phyloP scores from a whole-genome alignment of 1,140 invertebrate species.

The Drosophila melanogaster region DNA sequence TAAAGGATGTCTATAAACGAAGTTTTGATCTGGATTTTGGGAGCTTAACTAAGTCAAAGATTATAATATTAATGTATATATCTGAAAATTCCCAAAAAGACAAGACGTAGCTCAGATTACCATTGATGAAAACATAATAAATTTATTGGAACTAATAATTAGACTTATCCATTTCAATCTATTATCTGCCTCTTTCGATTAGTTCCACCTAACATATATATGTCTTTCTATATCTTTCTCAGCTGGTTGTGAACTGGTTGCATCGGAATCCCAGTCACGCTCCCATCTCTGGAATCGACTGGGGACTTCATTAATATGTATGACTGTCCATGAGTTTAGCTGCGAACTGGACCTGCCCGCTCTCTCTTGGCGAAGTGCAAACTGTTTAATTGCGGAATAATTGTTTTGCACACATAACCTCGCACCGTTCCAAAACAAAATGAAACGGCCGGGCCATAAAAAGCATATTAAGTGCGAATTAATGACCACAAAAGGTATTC shows the following conservation, averaged over 20 bases:
- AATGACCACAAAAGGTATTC: constrained; percentile 80
- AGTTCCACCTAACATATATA: not conserved
- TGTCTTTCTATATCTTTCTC: not conserved
- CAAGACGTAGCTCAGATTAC: too few species aligned
- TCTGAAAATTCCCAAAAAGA: too few species aligned
- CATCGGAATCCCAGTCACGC: constrained; percentile 27
- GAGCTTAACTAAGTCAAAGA: too few species aligned
- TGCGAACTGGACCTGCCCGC: constrained; percentile 32
- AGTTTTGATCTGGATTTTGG: not conserved
- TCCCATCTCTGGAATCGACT: constrained; percentile 25
- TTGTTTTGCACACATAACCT: constrained; percentile 83
- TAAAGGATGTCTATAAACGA: not conserved
- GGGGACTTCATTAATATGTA: constrained; percentile 72
- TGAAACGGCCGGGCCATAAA: constrained; percentile 67
- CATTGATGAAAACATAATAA: too few species aligned
- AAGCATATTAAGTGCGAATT: constrained; percentile 83
- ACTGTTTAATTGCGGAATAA: constrained; percentile 84
- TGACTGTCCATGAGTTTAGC: constrained; percentile 50
- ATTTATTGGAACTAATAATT: too few species aligned
- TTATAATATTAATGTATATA: too few species aligned
- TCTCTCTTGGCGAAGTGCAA: constrained; percentile 62
- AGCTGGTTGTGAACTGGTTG: not conserved
- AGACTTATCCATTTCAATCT: too few species aligned
- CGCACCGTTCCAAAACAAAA: constrained; percentile 76
- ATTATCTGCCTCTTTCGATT: not conserved